Conservation (phyloP, 2,888 invertebrate species). For the Odontocerum albicorne region DNA sequence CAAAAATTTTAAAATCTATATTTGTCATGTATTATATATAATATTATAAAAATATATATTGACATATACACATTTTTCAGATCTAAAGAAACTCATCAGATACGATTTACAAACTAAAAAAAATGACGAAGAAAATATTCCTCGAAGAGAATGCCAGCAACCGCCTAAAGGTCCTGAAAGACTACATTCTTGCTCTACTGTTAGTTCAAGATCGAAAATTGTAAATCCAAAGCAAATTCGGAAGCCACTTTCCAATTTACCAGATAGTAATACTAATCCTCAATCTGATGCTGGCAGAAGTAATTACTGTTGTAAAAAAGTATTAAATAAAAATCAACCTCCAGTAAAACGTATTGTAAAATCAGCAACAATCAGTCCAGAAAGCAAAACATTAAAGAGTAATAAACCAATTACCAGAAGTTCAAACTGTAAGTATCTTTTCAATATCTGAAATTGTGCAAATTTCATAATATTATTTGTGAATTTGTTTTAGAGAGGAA, state of each 20-base stretch:
- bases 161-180: constrained; percentile 47
- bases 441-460: not conserved
- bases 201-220: constrained; percentile 50
- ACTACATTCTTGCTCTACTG: constrained; percentile 53
- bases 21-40: too few species aligned
- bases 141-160: too few species aligned
- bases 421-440: constrained; percentile 46
- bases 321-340: not conserved
- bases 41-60: too few species aligned
- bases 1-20: too few species aligned
- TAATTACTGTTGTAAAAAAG: not conserved
- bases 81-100: constrained; percentile 68
- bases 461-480: too few species aligned
- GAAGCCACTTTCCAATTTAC: constrained; percentile 11
- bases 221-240: constrained; percentile 34
- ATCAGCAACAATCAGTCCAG: too few species aligned
- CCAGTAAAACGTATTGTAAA: too few species aligned
- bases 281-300: not conserved
- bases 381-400: not conserved
- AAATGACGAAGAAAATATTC: constrained; percentile 39
- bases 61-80: too few species aligned
- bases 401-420: constrained; percentile 36
- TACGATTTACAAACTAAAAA: constrained; percentile 55
- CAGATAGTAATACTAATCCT: not conserved
- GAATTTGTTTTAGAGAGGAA: too few species aligned